These are phyloP conservation scores for Morpho deidamia DNA, from an alignment of 2,888 invertebrate species.

Conservation along the genomic window DNA sequence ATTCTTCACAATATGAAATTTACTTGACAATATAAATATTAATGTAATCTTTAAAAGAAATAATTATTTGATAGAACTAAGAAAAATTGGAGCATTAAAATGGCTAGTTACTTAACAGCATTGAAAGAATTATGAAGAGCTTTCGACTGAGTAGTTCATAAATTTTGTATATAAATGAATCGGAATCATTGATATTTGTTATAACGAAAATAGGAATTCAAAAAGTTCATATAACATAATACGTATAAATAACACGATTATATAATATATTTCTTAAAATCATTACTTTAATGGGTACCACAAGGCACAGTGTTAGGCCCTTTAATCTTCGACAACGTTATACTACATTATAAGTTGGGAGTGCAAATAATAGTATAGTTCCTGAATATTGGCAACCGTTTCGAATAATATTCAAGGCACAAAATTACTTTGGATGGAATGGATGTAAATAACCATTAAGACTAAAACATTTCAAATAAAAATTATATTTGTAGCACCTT, in stretches of 20 bases:
- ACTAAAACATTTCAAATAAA: background rate
- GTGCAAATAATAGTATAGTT: constrained; percentile 7
- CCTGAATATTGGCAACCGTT: constrained; percentile 12
- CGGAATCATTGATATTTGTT: constrained; percentile 1
- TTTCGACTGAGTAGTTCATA: constrained; percentile 1
- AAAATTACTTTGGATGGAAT: constrained; percentile 27
- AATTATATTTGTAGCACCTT: constrained; percentile 42
- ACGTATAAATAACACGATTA: background rate
- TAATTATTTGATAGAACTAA: background rate
- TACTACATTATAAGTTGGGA: constrained; percentile 8
- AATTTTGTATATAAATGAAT: background rate
- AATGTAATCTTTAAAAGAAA: too few species aligned
- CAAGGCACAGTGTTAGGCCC: constrained; percentile 48
- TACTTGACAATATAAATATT: too few species aligned
- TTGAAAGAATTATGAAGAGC: background rate
- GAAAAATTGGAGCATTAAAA: background rate
- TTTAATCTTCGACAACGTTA: constrained; percentile 12
- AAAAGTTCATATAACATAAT: constrained; percentile 5
- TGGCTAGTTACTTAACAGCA: background rate
- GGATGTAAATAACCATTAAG: constrained; percentile 25
- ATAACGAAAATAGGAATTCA: background rate
- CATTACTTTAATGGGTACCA: constrained; percentile 23
- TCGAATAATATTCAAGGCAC: constrained; percentile 33
- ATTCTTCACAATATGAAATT: too few species aligned
- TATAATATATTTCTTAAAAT: constrained; percentile 7